Base-by-base conservation (phyloP, 2,888 invertebrate species). In the Pandemis corylana region DNA sequence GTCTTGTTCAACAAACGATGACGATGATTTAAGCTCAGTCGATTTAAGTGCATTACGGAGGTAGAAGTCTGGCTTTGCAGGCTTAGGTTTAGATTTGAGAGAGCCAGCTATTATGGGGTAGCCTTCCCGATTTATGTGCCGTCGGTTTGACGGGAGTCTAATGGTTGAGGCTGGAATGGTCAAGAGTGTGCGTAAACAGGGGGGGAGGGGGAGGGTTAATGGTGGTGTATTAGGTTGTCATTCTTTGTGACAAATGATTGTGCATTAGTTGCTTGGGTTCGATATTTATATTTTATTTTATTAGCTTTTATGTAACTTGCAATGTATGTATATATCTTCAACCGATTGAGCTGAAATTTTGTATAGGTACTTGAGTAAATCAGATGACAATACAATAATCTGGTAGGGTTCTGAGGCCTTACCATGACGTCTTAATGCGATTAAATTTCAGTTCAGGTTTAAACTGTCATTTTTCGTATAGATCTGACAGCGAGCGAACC, bases 1-100 rank as follows among this genome's bases (percentile, higher is more conserved):
- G 93, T 94, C 94, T 94, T 94, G 94, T 93, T 94, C 94, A 94
- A 94, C 94, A 94, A 94, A 94, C 94, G 94, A 92, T 94, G 94
- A 94, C 94, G 94, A 94, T 94, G 94, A 94, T 94, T 94, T 94
- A 94, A 92, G 94, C 94, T 90, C 88, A 88, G 90, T 87, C 93
- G 93, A 93, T 94, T 94, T 94, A 94, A 94, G 93, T 94, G 94
- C 93, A 94, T 94, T 94, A 93, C 90, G 87, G 89, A 87, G 91
- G 85, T 86, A 93, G 93, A 92, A 92, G 90, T 91, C 91, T 87
- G 90, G 94, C 92, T 93, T 92, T 93, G 88, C 88, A 89, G 78
- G 90, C 89, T 90, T 87, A 87, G 88, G 90, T 87, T 87, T 90
- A 91, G 92, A 92, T 93, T 91, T 91, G 92, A 92, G 93, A 89